Percentiles rank a stretch among this genome's conserved stretches.
phyloP scores from a whole-genome alignment of 1,140 invertebrate genomes.

The Rhynchophorus ferrugineus region DNA sequence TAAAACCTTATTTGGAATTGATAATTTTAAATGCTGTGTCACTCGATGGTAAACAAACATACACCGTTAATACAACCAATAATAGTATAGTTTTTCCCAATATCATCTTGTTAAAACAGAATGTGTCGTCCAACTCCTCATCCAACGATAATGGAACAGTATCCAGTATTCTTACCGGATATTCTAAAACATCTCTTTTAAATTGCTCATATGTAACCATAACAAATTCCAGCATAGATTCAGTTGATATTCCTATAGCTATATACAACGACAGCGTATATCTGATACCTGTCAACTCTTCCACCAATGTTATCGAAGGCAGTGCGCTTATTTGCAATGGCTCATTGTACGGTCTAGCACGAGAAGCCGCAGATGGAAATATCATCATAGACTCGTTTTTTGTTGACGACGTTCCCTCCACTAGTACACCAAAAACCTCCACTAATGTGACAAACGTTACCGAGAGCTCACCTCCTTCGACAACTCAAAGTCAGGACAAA shows the following conservation, averaged over 20 bases:
- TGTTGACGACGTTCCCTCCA: not conserved
- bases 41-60: not conserved
- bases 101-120: constrained; percentile 2
- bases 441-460: not conserved
- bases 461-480: not conserved
- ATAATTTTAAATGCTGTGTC: constrained; percentile 6
- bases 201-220: constrained; percentile 11
- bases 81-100: constrained; percentile 2
- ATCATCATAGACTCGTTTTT: constrained; percentile 4
- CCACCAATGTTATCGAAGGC: not conserved
- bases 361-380: not conserved
- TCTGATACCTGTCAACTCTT: not conserved
- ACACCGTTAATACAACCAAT: not conserved
- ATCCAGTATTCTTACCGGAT: not conserved
- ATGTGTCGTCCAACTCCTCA: not conserved
- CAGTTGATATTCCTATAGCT: not conserved
- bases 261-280: constrained; percentile 1
- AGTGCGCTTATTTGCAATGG: constrained; percentile 14
- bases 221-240: constrained; percentile 3
- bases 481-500: not conserved
- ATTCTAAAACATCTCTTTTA: not conserved
- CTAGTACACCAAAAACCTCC: not conserved
- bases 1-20: not conserved
- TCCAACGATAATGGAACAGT: not conserved
- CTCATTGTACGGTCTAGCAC: constrained; percentile 9